These are phyloP conservation scores for Troilus luridus DNA, from an alignment of 2,888 invertebrate genomes.

Conservation along the genomic window DNA sequence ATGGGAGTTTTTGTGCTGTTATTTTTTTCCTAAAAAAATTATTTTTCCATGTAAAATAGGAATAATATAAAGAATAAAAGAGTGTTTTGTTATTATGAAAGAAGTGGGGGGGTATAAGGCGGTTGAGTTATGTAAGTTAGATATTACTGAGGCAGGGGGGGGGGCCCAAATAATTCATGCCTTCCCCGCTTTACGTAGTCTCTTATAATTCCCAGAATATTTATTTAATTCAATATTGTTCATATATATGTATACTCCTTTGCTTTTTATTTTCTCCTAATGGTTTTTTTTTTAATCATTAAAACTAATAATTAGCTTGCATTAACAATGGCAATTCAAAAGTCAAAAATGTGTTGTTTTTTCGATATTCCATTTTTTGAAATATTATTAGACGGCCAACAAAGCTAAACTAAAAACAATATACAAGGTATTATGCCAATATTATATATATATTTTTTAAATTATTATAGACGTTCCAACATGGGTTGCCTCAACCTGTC, in stretches of 20 bases:
- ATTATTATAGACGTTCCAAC: too few species aligned
- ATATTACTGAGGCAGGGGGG: neutral
- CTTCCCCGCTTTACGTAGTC: neutral
- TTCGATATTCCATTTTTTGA: too few species aligned
- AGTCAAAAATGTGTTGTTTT: too few species aligned
- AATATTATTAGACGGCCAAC: too few species aligned
- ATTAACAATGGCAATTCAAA: too few species aligned
- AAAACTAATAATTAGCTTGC: neutral
- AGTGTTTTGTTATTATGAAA: slow-evolving; percentile 9
- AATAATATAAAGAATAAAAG: neutral
- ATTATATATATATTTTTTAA: too few species aligned
- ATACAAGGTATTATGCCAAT: too few species aligned
- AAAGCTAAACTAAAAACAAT: too few species aligned
- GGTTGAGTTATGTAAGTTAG: slow-evolving; percentile 47
- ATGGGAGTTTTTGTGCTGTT: neutral
- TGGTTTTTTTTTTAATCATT: neutral
- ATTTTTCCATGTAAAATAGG: neutral
- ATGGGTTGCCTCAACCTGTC: too few species aligned
- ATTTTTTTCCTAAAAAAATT: neutral
- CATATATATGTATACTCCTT: slow-evolving; percentile 10
- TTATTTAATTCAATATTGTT: slow-evolving; percentile 34
- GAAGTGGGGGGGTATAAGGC: neutral
- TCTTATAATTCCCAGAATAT: neutral
- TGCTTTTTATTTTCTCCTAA: neutral
- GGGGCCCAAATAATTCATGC: neutral